Percentiles rank a stretch among this genome's conserved stretches.
Conservation (phyloP, 1,140 invertebrate genomes). For the Brachionus angularis region DNA sequence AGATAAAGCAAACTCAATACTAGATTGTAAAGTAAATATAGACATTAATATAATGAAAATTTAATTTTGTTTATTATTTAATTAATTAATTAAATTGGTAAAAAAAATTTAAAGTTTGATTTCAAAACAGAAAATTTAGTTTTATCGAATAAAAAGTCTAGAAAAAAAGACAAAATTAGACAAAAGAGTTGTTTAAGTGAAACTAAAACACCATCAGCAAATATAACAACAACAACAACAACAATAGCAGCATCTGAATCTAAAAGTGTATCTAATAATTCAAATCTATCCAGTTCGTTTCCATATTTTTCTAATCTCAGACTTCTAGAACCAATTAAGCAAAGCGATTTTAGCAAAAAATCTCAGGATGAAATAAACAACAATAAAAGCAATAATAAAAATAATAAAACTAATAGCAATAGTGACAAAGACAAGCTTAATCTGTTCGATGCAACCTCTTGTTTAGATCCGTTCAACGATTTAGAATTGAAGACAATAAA, state of each 20-base stretch:
- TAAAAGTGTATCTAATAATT: no score
- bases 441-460: conserved; percentile 11
- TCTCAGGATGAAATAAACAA: background rate
- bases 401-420: conserved; percentile 1
- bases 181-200: no score
- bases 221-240: no score
- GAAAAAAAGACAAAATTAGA: no score
- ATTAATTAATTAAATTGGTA: background rate
- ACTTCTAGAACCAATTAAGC: conserved; percentile 5
- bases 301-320: no score
- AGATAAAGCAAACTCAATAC: background rate
- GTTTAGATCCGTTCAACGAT: conserved; percentile 42
- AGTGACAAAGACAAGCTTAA: no score
- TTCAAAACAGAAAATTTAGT: background rate
- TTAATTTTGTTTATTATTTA: background rate
- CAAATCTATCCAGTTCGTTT: no score
- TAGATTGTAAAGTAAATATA: conserved; percentile 4
- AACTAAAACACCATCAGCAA: background rate
- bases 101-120: conserved; percentile 1
- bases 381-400: background rate
- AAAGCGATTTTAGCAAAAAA: background rate
- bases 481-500: conserved; percentile 33
- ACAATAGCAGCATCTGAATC: no score
- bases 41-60: no score
- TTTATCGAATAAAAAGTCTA: background rate